Evolutionary conservation across 2,113 vertebrate species (phyloP).

Genomic region (Eonycteris spelaea): DNA sequence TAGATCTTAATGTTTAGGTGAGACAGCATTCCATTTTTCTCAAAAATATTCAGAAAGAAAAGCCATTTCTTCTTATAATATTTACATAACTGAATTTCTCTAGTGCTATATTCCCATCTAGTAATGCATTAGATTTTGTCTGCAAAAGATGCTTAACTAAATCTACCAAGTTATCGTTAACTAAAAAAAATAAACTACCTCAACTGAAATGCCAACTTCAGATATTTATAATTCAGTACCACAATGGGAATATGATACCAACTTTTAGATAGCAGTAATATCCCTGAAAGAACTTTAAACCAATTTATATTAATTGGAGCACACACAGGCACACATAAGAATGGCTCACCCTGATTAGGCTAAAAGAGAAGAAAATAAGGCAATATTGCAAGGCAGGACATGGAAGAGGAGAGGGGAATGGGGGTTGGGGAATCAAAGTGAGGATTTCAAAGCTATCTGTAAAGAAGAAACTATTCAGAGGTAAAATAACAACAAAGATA

Average conservation of each 20-base stretch:
- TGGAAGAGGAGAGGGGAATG: too few relatives aligned
- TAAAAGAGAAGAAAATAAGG: not conserved
- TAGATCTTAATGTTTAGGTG: conserved; percentile 59
- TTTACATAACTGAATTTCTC: conserved; percentile 44
- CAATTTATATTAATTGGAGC: not conserved
- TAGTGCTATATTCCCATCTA: not conserved
- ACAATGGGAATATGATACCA: not conserved
- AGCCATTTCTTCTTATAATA: not conserved
- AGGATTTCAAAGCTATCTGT: not conserved
- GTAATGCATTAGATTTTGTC: not conserved
- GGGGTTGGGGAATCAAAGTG: not conserved
- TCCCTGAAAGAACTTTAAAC: not conserved
- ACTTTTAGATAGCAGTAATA: not conserved
- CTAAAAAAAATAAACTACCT: not conserved
- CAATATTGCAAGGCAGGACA: not conserved
- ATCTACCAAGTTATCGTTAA: not conserved
- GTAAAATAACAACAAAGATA: not conserved
- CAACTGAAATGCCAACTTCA: not conserved
- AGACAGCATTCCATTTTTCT: conserved; percentile 55
- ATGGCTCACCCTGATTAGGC: not conserved
- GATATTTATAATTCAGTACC: not conserved
- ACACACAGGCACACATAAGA: not conserved
- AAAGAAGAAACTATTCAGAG: not conserved
- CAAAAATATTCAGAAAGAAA: conserved; percentile 61
- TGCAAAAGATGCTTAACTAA: not conserved